phyloP scores from a whole-genome alignment of 2,113 vertebrate species.

The Rissa tridactyla region DNA sequence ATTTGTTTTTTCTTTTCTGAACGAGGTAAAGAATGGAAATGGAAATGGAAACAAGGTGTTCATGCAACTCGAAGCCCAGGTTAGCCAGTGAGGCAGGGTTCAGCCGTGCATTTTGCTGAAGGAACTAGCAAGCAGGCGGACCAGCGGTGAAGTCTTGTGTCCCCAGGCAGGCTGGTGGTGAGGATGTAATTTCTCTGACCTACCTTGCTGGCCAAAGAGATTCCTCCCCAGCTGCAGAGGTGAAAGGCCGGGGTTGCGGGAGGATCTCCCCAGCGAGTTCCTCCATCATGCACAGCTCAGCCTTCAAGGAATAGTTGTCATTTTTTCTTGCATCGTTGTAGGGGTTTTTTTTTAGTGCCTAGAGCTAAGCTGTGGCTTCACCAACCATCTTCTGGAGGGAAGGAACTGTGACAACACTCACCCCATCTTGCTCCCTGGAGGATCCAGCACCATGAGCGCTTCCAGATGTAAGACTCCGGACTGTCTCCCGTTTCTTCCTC shows the following conservation, averaged over 20 bases:
- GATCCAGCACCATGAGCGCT: neutral
- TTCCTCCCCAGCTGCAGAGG: neutral
- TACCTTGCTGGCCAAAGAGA: neutral
- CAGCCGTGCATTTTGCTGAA: accelerated
- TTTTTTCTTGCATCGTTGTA: neutral
- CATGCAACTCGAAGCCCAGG: neutral
- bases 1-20: neutral
- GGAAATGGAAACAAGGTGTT: neutral
- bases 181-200: neutral
- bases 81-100: neutral
- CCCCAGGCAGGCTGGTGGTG: neutral
- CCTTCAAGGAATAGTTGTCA: neutral
- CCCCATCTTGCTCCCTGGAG: neutral
- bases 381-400: neutral
- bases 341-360: neutral
- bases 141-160: neutral
- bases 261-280: neutral
- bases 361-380: neutral
- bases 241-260: neutral
- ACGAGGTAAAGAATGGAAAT: neutral
- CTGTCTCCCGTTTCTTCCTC: neutral
- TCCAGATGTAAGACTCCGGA: neutral
- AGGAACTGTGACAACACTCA: neutral
- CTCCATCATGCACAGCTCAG: neutral
- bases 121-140: neutral